Conservation (phyloP, 2,888 invertebrate species). For the Ophioninae sp. region DNA sequence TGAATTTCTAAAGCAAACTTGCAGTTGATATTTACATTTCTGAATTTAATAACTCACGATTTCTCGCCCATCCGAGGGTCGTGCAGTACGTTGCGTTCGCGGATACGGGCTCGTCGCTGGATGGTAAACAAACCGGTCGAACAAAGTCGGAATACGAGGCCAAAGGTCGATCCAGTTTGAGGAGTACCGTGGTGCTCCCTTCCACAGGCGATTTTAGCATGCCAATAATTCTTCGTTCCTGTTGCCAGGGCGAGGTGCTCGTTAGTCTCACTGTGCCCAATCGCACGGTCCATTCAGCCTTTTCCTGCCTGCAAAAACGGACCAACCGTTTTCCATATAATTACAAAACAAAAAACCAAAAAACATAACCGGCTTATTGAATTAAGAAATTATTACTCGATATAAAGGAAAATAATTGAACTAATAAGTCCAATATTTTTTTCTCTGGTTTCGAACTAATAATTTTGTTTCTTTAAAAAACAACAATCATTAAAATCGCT, state of each 20-base stretch:
- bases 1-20: too few species aligned
- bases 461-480: too few species aligned
- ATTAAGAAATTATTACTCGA: background rate
- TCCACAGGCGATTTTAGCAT: slow-evolving; percentile 95
- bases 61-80: slow-evolving; percentile 93
- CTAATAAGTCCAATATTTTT: too few species aligned
- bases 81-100: slow-evolving; percentile 85
- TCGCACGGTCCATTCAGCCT: slow-evolving; percentile 93
- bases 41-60: slow-evolving; percentile 81
- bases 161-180: slow-evolving; percentile 90
- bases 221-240: slow-evolving; percentile 91
- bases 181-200: slow-evolving; percentile 91
- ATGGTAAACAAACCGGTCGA: slow-evolving; percentile 90
- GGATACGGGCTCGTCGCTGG: slow-evolving; percentile 82
- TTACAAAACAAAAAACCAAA: too few species aligned
- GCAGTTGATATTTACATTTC: too few species aligned
- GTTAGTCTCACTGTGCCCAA: slow-evolving; percentile 89
- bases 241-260: slow-evolving; percentile 93
- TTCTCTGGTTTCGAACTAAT: too few species aligned
- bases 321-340: slow-evolving; percentile 8
- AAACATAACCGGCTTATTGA: background rate
- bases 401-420: slow-evolving; percentile 4
- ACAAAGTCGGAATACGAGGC: slow-evolving; percentile 90
- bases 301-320: slow-evolving; percentile 85
- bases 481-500: too few species aligned